Percentiles rank a stretch among this genome's conserved stretches.
Conservation (phyloP, 2,888 invertebrate species). For the Heliconius cydno region DNA sequence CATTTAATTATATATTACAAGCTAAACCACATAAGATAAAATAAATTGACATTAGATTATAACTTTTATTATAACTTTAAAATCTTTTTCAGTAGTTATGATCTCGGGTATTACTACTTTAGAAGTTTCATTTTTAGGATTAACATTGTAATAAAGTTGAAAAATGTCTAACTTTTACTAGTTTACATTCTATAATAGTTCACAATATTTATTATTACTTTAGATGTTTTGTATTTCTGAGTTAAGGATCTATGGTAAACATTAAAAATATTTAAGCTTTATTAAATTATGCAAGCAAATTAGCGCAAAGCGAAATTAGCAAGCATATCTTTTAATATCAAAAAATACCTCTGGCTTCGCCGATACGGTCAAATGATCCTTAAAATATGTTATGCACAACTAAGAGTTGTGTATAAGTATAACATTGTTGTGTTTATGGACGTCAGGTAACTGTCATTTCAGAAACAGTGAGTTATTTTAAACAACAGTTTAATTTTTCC, state of each 20-base stretch:
- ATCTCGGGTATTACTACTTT: constrained; percentile 13
- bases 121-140: neutral
- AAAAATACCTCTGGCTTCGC: no score
- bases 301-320: no score
- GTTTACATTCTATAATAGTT: no score
- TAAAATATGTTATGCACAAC: no score
- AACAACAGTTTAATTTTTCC: no score
- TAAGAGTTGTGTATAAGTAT: no score
- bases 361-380: no score
- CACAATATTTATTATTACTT: neutral
- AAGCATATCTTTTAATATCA: neutral
- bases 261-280: neutral
- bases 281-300: neutral
- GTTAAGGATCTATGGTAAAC: neutral
- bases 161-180: neutral
- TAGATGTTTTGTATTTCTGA: neutral
- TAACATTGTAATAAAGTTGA: neutral
- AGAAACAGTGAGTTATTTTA: no score
- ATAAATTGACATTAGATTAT: neutral
- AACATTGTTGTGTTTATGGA: no score
- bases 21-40: neutral
- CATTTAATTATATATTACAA: neutral
- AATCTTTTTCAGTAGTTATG: constrained; percentile 1
- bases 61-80: constrained; percentile 5
- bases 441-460: no score